A percentile compares a stretch with the other conserved stretches of the same genome.
Evolutionary conservation across 2,797 vertebrate species (phyloP).

Genomic region (Sciurus vulgaris): DNA sequence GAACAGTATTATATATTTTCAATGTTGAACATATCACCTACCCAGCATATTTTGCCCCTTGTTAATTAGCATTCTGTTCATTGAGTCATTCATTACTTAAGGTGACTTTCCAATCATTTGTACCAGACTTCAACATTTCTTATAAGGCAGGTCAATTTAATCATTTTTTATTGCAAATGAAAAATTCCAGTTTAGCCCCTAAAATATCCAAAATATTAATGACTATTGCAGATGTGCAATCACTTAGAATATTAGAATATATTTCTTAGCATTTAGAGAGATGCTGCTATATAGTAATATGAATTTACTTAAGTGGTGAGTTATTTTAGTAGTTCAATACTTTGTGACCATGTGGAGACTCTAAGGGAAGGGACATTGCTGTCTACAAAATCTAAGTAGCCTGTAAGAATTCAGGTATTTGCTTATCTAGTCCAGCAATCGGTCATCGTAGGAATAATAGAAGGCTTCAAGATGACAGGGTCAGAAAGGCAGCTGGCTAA

Average conservation of each 20-base stretch:
- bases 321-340: constrained; percentile 34
- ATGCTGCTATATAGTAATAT: not conserved
- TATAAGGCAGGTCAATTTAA: constrained; percentile 66
- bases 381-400: not conserved
- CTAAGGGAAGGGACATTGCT: not conserved
- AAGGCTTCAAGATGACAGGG: not conserved
- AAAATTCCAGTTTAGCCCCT: constrained; percentile 56
- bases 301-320: not conserved
- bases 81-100: constrained; percentile 72
- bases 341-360: not conserved
- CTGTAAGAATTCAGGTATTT: not conserved
- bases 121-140: constrained; percentile 57
- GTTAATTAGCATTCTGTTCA: constrained; percentile 72
- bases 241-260: constrained; percentile 30
- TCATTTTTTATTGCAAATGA: constrained; percentile 74
- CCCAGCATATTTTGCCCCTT: constrained; percentile 1
- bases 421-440: not conserved
- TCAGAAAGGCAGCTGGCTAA: not conserved
- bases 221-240: constrained; percentile 1
- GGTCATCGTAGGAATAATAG: not conserved
- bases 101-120: constrained; percentile 66
- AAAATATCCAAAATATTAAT: constrained; percentile 70
- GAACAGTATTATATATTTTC: constrained; percentile 42
- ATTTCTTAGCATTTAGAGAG: constrained; percentile 52
- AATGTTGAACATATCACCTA: not conserved